Conservation (phyloP, 2,113 vertebrate species). For the Aphyosemion australe region DNA sequence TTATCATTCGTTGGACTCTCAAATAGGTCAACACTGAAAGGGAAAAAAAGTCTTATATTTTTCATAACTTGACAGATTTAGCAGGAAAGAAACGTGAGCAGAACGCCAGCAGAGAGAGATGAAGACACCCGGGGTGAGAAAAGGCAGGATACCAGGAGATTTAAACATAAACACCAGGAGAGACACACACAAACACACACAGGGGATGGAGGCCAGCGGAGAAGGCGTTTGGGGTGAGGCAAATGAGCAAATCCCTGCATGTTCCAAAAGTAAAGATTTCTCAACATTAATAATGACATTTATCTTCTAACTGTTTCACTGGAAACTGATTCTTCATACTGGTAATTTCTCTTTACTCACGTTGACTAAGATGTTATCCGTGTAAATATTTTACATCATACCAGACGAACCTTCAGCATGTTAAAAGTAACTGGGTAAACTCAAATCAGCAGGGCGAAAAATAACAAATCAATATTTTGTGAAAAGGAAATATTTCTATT, state of each 20-base stretch:
- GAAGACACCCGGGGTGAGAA: constrained; percentile 24
- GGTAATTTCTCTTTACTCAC: constrained; percentile 1
- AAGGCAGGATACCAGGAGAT: constrained; percentile 25
- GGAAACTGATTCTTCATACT: constrained; percentile 8
- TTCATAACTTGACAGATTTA: constrained; percentile 18
- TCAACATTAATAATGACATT: constrained; percentile 23
- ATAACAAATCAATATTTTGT: too few relatives aligned
- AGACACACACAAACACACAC: constrained; percentile 6
- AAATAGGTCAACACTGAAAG: constrained; percentile 21
- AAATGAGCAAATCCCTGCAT: constrained; percentile 6
- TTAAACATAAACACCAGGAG: constrained; percentile 19
- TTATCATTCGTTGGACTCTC: constrained; percentile 12
- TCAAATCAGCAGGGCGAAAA: too few relatives aligned
- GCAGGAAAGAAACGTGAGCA: constrained; percentile 3
- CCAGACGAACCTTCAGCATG: too few relatives aligned
- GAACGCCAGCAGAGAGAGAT: constrained; percentile 20
- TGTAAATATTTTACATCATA: background rate
- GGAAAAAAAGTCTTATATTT: constrained; percentile 6
- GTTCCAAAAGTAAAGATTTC: constrained; percentile 28
- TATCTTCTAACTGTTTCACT: constrained; percentile 8
- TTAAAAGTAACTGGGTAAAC: too few relatives aligned
- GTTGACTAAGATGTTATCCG: background rate
- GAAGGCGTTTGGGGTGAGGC: background rate
- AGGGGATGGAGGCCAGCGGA: background rate
- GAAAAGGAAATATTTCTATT: too few relatives aligned